phyloP scores from a whole-genome alignment of 2,113 vertebrate genomes.

The Tragelaphus scriptus region DNA sequence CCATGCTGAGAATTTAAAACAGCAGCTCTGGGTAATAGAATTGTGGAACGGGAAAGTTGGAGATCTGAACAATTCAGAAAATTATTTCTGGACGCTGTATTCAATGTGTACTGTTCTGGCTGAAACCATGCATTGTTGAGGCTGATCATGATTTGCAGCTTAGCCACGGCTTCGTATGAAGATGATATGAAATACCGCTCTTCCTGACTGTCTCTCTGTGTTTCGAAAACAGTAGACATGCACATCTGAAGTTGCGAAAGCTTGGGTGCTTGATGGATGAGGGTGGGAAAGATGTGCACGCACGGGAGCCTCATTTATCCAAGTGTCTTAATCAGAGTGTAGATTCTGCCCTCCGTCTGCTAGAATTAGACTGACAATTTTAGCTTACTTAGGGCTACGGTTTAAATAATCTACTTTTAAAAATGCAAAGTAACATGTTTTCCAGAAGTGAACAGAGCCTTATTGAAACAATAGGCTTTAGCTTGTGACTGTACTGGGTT shows the following conservation, averaged over 20 bases:
- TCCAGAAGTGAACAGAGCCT: background rate
- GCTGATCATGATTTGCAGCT: background rate
- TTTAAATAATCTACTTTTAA: background rate
- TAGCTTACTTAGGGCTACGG: background rate
- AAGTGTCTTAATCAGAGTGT: background rate
- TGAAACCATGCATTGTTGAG: background rate
- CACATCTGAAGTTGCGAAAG: fast-evolving
- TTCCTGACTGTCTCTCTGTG: fast-evolving
- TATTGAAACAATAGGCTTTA: background rate
- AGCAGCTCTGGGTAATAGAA: background rate
- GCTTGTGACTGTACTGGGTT: background rate
- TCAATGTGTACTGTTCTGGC: background rate
- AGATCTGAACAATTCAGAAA: background rate
- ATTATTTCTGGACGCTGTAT: fast-evolving
- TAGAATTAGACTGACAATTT: background rate
- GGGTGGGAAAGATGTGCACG: fast-evolving
- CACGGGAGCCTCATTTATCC: background rate
- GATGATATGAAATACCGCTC: fast-evolving
- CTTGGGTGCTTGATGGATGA: fast-evolving
- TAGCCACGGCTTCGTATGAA: fast-evolving
- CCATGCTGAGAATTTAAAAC: background rate
- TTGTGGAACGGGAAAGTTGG: no score
- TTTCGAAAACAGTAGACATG: no score
- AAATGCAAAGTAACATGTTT: background rate
- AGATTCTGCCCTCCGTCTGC: background rate